Conservation (phyloP, 2,888 invertebrate species). For the Steinernema hermaphroditum region DNA sequence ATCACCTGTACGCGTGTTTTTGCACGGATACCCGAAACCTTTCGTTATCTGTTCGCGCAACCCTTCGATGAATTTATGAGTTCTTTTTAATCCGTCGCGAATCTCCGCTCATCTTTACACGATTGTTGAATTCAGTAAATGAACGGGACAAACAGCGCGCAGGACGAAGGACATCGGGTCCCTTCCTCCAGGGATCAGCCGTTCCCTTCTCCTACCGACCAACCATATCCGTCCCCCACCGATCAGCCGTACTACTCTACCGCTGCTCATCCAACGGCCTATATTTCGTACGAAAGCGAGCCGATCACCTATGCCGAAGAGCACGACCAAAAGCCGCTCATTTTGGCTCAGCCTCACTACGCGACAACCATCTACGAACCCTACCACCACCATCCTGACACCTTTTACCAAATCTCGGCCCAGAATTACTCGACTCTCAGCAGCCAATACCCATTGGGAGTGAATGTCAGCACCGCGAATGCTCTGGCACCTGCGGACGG, state of each 20-base stretch:
- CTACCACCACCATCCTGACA: not conserved
- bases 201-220: not conserved
- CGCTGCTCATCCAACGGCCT: slow-evolving; percentile 1
- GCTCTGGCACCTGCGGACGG: not conserved
- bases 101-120: not conserved
- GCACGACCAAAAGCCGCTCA: not conserved
- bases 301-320: not conserved
- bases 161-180: not conserved
- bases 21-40: slow-evolving; percentile 18
- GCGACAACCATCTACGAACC: slow-evolving; percentile 9
- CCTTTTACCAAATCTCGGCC: slow-evolving; percentile 3
- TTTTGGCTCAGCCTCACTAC: slow-evolving; percentile 5
- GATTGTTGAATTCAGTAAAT: not conserved
- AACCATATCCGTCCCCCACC: not conserved
- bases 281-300: slow-evolving; percentile 19
- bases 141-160: slow-evolving; percentile 3
- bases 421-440: not conserved
- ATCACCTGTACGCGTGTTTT: slow-evolving; percentile 31
- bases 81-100: no score
- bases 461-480: slow-evolving; percentile 15
- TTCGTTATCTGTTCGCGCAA: slow-evolving; percentile 14
- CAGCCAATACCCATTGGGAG: slow-evolving; percentile 4
- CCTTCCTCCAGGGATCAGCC: not conserved
- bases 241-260: slow-evolving; percentile 16
- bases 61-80: not conserved